phyloP scores from a whole-genome alignment of 2,797 vertebrate species.

The Ctenopoma kingsleyae region DNA sequence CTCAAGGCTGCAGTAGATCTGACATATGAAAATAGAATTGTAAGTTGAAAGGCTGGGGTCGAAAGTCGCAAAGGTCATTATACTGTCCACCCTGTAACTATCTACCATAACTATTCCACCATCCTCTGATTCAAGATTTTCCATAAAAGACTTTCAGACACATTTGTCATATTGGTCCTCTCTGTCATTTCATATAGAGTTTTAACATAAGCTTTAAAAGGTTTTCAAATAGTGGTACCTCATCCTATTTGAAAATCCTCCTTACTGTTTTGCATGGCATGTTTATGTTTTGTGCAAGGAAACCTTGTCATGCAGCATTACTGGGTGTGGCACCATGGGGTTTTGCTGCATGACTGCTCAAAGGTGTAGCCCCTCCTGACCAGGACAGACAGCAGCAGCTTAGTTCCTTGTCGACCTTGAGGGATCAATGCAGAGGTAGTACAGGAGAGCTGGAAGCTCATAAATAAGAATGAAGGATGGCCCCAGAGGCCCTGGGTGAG shows the following conservation, averaged over 20 bases:
- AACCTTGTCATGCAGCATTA: conserved; percentile 44
- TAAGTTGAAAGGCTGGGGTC: conserved; percentile 22
- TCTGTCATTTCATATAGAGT: neutral
- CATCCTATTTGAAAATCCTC: conserved; percentile 4
- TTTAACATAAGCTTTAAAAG: neutral
- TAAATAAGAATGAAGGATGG: conserved; percentile 88
- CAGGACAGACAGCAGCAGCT: conserved; percentile 56
- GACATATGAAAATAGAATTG: conserved; percentile 24
- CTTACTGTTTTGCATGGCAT: neutral
- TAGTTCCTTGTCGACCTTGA: conserved; percentile 82
- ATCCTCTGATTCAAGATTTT: conserved; percentile 17
- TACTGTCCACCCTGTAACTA: neutral
- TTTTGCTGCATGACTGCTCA: conserved; percentile 54
- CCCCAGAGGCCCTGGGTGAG: conserved; percentile 68
- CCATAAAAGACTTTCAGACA: neutral
- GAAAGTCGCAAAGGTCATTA: conserved; percentile 21
- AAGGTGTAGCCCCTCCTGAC: conserved; percentile 44
- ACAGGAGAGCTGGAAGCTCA: conserved; percentile 81
- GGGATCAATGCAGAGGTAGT: conserved; percentile 79
- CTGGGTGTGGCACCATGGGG: conserved; percentile 45
- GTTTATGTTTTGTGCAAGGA: conserved; percentile 20
- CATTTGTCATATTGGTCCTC: neutral
- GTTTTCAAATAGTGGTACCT: neutral
- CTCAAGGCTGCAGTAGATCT: conserved; percentile 47
- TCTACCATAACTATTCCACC: neutral